Base-by-base conservation (phyloP, 2,797 vertebrate genomes). In the Pelobates cultripes region DNA sequence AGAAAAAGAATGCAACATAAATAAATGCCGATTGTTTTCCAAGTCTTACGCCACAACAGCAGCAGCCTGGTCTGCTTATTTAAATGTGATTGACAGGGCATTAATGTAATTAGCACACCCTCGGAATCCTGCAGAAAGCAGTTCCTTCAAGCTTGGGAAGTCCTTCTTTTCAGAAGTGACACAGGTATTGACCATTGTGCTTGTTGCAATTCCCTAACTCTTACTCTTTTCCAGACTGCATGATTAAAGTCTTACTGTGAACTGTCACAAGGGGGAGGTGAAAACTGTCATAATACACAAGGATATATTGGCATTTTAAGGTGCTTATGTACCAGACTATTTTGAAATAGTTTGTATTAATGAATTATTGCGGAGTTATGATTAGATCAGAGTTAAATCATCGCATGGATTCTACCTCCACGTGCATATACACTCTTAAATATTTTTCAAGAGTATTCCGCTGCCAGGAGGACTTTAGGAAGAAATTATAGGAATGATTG, bases 211-310 rank as follows among this genome's bases (percentile, higher is more conserved):
- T 91, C 91, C 81, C 86, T 91, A 91, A 91, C 90, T 86, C 42
- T 86, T 87, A 92, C 91, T 85, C 85, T 28, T 89, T 91, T 91
- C 89, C 90, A 91, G 91, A 85, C 89, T 91, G 75, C 89, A 91
- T 93, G 91, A 93, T 94, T 94, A 94, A 93, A 94, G 91, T 92
- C 92, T 92, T 92, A 93, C 93, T 90, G 87, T 86, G 77, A 92
- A 89, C 91, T 94, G 93, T 94, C 94, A 94, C 88, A 77, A 88
- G 88, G 79, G 85, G 77, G 87, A 82, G 87, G 91, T 92, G 90
- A 89, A 85, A 86, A 89, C 90, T 93, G 92, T 92, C 92, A 93
- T 70, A 86, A 87, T 86, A 89, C 88, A 89, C 68, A 73, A 10
- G 14, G n/a, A 64, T 51, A 60, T 67, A 71, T 70, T 47, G 55